These are phyloP conservation scores for Myiagra hebetior DNA, from an alignment of 2,113 vertebrate species.

Conservation along the genomic window DNA sequence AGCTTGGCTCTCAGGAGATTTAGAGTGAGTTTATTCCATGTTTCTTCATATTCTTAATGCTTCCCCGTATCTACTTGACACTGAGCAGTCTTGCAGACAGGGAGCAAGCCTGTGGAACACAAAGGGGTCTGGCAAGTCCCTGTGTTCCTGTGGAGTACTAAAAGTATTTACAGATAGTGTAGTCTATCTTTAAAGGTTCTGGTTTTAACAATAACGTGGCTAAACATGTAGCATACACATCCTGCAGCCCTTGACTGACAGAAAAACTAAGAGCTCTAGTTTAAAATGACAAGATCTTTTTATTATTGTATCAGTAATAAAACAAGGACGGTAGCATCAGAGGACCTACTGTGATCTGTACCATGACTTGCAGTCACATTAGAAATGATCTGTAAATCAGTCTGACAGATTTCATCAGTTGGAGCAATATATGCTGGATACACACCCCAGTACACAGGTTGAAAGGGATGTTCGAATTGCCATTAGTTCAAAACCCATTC, in stretches of 20 bases:
- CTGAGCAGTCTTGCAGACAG: not conserved
- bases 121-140: not conserved
- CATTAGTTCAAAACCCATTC: not conserved
- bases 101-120: not conserved
- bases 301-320: conserved; percentile 19
- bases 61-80: not conserved
- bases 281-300: conserved; percentile 14
- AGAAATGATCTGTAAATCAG: conserved; percentile 22
- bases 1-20: not conserved
- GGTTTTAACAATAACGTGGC: not conserved
- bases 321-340: not conserved
- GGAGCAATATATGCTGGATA: not conserved
- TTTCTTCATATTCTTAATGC: not conserved
- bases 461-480: not conserved
- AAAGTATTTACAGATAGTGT: not conserved
- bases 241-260: not conserved
- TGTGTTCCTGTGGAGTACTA: not conserved
- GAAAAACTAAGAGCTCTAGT: not conserved
- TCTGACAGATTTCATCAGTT: conserved; percentile 1
- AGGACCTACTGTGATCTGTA: not conserved
- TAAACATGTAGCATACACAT: not conserved
- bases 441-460: not conserved
- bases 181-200: not conserved
- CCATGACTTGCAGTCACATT: not conserved
- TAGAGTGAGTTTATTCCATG: not conserved